These are phyloP conservation scores for Cassiopea andromeda DNA, from an alignment of 30 jellyfish, hydroid and myxozoan species.

Conservation along the genomic window DNA sequence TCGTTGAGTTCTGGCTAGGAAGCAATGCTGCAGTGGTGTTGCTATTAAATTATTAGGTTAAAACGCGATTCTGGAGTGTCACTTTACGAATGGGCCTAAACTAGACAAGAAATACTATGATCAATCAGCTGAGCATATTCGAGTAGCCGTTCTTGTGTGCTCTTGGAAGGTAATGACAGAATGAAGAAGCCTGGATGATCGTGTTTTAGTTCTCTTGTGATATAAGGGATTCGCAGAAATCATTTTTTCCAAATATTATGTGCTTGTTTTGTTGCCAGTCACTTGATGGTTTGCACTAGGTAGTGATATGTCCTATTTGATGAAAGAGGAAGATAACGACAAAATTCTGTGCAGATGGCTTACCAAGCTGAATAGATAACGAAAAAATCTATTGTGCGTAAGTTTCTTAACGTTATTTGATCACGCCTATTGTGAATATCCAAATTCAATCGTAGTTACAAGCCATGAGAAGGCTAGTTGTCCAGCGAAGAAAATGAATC, in stretches of 20 bases:
- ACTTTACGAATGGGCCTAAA: neutral
- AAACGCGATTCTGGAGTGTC: neutral
- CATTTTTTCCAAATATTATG: neutral
- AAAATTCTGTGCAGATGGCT: neutral
- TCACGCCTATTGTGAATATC: neutral
- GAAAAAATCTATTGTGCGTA: neutral
- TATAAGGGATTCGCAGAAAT: neutral
- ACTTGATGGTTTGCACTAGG: too few relatives aligned
- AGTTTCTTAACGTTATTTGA: neutral
- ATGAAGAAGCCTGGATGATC: neutral
- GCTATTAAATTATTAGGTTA: neutral
- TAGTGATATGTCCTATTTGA: too few relatives aligned
- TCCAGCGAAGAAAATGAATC: neutral
- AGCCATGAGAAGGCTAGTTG: neutral
- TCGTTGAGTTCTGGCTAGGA: neutral
- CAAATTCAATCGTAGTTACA: neutral
- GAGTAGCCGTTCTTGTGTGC: neutral
- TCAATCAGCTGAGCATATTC: conserved; percentile 2
- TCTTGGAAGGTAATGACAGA: neutral
- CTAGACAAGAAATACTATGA: neutral
- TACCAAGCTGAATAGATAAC: neutral
- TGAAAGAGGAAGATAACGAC: neutral
- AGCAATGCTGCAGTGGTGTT: neutral
- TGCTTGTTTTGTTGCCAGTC: too few relatives aligned
- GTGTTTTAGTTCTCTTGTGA: neutral